phyloP scores from a whole-genome alignment of 2,888 invertebrate genomes.

The Boloria euphrosyne region DNA sequence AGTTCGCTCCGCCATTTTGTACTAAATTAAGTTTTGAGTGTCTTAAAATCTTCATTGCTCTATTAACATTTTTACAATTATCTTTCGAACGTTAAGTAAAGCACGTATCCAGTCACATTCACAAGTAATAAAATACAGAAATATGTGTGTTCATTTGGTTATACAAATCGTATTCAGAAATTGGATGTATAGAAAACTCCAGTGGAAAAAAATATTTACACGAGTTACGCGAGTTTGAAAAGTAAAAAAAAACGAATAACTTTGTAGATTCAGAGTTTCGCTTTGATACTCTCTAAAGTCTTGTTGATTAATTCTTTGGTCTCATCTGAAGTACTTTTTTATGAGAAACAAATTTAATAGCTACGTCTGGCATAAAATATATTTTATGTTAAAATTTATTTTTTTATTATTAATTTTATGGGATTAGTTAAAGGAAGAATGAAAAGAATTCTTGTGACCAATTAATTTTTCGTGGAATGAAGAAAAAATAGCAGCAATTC shows the following conservation, averaged over 20 bases:
- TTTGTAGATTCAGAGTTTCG: constrained; percentile 61
- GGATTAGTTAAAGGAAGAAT: too few species aligned
- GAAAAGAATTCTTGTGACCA: too few species aligned
- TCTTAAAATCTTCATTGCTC: not conserved
- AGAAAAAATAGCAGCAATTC: too few species aligned
- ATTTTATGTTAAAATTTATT: too few species aligned
- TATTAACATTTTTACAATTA: not conserved
- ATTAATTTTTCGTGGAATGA: too few species aligned
- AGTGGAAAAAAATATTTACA: constrained; percentile 52
- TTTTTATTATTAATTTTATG: too few species aligned
- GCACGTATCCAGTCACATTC: constrained; percentile 37
- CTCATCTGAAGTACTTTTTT: constrained; percentile 46
- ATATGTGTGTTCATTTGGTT: constrained; percentile 40
- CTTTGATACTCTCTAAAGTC: constrained; percentile 69
- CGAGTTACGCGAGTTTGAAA: constrained; percentile 50
- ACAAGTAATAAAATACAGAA: constrained; percentile 35
- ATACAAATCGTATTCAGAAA: constrained; percentile 47
- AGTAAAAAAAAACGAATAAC: constrained; percentile 55
- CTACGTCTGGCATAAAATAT: too few species aligned
- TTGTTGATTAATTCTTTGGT: constrained; percentile 69
- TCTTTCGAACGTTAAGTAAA: not conserved
- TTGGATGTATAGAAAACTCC: constrained; percentile 49
- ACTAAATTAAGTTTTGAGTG: not conserved
- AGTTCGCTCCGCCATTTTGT: too few species aligned
- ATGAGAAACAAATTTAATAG: not conserved